Evolutionary conservation across 2,888 invertebrate species (phyloP).

Genomic region (Pyrrhosoma nymphula): DNA sequence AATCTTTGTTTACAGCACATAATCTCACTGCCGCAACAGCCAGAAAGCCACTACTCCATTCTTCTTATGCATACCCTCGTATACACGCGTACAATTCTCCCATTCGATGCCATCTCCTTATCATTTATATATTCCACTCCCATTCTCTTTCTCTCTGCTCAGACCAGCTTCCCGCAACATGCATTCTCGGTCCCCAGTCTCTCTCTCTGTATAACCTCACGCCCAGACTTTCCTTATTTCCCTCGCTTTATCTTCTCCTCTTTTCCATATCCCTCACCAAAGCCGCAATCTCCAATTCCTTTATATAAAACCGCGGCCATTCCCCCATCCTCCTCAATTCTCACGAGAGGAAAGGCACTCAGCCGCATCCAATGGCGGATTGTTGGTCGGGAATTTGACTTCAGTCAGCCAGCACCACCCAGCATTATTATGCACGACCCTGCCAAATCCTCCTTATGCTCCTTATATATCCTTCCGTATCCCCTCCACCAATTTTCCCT

Average conservation of each 20-base stretch:
- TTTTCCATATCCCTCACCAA: neutral
- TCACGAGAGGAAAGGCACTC: neutral
- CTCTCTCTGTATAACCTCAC: neutral
- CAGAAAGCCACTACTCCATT: neutral
- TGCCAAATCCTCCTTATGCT: neutral
- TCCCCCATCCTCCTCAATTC: neutral
- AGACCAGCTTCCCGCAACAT: neutral
- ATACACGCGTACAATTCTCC: neutral
- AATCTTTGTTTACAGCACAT: neutral
- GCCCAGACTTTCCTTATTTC: neutral
- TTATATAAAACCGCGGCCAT: neutral
- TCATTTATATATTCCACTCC: neutral
- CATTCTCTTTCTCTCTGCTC: neutral
- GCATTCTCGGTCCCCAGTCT: neutral
- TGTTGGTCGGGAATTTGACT: neutral
- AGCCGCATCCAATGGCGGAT: neutral
- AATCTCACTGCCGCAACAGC: neutral
- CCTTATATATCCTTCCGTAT: neutral
- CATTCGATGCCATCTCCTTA: neutral
- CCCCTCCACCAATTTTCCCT: neutral
- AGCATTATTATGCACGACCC: neutral
- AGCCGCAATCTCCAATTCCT: neutral
- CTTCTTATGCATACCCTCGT: neutral
- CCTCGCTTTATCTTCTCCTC: neutral
- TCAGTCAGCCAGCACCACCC: neutral